Evolutionary conservation across 2,888 invertebrate species (phyloP).

Genomic region (Bellardia bayeri): DNA sequence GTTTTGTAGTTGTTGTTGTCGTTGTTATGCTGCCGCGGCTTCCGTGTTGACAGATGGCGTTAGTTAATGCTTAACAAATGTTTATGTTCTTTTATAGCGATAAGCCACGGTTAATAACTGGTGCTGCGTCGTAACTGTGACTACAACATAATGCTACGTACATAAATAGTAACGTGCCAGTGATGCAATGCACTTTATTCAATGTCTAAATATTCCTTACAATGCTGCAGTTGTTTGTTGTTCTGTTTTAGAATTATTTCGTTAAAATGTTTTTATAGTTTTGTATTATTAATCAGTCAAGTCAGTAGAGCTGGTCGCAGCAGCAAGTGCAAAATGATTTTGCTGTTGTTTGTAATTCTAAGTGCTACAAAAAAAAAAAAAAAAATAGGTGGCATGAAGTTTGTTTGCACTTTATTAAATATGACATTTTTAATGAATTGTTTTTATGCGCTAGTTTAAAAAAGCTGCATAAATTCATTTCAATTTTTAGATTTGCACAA

Average conservation of each 20-base stretch:
- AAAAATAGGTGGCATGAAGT: slow-evolving; percentile 66
- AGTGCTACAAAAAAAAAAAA: slow-evolving; percentile 13
- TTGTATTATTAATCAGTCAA: slow-evolving; percentile 38
- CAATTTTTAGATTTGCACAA: slow-evolving; percentile 23
- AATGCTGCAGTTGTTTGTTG: slow-evolving; percentile 29
- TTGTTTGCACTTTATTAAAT: slow-evolving; percentile 74
- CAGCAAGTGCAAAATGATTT: slow-evolving; percentile 65
- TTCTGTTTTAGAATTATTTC: slow-evolving; percentile 3
- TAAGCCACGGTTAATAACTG: slow-evolving; percentile 62
- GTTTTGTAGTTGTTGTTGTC: slow-evolving; percentile 16
- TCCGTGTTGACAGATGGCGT: slow-evolving; percentile 72
- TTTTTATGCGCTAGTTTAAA: slow-evolving; percentile 36
- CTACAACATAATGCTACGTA: background rate
- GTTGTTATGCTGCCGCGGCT: slow-evolving; percentile 52
- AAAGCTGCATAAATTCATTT: slow-evolving; percentile 60
- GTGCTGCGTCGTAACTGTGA: slow-evolving; percentile 6
- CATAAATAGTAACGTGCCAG: background rate
- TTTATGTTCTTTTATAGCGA: slow-evolving; percentile 64
- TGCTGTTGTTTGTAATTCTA: slow-evolving; percentile 37
- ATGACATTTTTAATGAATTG: slow-evolving; percentile 72
- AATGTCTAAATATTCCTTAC: slow-evolving; percentile 41
- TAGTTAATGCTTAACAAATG: slow-evolving; percentile 73
- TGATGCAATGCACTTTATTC: slow-evolving; percentile 21
- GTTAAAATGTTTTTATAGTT: slow-evolving; percentile 24
- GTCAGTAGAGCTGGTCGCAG: background rate